phyloP scores from a whole-genome alignment of 2,888 invertebrate species.

The Perizoma flavofasciatum region DNA sequence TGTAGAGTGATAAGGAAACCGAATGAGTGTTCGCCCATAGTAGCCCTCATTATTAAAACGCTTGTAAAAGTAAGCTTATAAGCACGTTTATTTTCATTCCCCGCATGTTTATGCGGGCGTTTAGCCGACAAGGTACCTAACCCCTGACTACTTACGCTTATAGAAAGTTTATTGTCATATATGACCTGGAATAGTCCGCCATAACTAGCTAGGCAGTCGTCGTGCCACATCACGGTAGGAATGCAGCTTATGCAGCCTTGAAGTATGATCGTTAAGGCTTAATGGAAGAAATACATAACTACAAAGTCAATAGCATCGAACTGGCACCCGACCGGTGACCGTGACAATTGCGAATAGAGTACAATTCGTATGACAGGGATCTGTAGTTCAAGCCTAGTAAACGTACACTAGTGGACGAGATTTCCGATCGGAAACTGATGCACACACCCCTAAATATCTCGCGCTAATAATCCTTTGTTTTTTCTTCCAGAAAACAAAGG shows the following conservation, averaged over 20 bases:
- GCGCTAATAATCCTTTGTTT: too few species aligned
- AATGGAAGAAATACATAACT: slow-evolving; percentile 48
- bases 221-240: slow-evolving; percentile 37
- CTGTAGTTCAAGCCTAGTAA: slow-evolving; percentile 47
- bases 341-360: slow-evolving; percentile 70
- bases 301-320: slow-evolving; percentile 61
- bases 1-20: too few species aligned
- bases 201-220: slow-evolving; percentile 42
- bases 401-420: slow-evolving; percentile 14
- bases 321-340: slow-evolving; percentile 52
- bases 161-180: slow-evolving; percentile 59
- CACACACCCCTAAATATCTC: too few species aligned
- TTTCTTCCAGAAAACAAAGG: too few species aligned
- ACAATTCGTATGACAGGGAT: slow-evolving; percentile 55
- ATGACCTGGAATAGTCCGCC: slow-evolving; percentile 40
- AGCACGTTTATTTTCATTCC: slow-evolving; percentile 64
- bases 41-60: slow-evolving; percentile 60
- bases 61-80: slow-evolving; percentile 64
- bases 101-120: slow-evolving; percentile 63
- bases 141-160: slow-evolving; percentile 45
- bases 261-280: slow-evolving; percentile 58
- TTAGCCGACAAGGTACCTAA: slow-evolving; percentile 47
- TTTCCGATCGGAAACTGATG: too few species aligned
- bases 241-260: slow-evolving; percentile 52
- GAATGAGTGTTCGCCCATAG: slow-evolving; percentile 5